Evolutionary conservation across 2,888 invertebrate genomes (phyloP).

Genomic region (Athrips mouffetella): DNA sequence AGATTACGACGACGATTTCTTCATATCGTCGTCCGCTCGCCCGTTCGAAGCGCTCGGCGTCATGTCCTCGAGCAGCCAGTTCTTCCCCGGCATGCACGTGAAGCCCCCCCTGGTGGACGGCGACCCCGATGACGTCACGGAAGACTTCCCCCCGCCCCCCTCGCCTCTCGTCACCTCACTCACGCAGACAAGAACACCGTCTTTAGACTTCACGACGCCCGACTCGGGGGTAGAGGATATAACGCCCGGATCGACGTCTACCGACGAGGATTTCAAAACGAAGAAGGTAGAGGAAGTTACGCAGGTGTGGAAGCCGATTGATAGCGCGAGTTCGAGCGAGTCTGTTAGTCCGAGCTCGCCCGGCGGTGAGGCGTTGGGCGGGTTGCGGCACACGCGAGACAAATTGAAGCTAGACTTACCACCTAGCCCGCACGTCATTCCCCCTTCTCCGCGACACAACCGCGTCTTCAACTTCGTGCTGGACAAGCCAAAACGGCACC

Average conservation of each 20-base stretch:
- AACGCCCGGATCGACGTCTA: conserved; percentile 66
- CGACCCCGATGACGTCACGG: conserved; percentile 39
- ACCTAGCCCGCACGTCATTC: conserved; percentile 73
- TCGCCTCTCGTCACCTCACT: conserved; percentile 26
- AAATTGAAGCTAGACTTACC: conserved; percentile 84
- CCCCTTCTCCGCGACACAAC: conserved; percentile 61
- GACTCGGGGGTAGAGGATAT: conserved; percentile 81
- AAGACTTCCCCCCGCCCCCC: conserved; percentile 41
- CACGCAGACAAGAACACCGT: conserved; percentile 45
- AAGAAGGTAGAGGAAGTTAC: conserved; percentile 42
- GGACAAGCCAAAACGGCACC: conserved; percentile 55
- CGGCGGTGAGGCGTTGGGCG: conserved; percentile 77
- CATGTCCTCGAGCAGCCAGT: conserved; percentile 80
- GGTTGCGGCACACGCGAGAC: conserved; percentile 84
- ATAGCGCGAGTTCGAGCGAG: conserved; percentile 66
- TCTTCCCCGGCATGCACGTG: conserved; percentile 81
- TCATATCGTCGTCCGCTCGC: conserved; percentile 83
- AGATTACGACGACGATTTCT: conserved; percentile 84
- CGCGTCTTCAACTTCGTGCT: conserved; percentile 67
- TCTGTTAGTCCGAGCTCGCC: conserved; percentile 68
- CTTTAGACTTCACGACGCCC: conserved; percentile 76
- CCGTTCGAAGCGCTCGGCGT: conserved; percentile 82
- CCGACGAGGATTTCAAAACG: conserved; percentile 53
- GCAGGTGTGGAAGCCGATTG: conserved; percentile 48
- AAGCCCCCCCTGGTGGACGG: conserved; percentile 48